A percentile compares a stretch with the other conserved stretches of the same genome.
Conservation (phyloP, 2,113 vertebrate species). For the Cervus canadensis region DNA sequence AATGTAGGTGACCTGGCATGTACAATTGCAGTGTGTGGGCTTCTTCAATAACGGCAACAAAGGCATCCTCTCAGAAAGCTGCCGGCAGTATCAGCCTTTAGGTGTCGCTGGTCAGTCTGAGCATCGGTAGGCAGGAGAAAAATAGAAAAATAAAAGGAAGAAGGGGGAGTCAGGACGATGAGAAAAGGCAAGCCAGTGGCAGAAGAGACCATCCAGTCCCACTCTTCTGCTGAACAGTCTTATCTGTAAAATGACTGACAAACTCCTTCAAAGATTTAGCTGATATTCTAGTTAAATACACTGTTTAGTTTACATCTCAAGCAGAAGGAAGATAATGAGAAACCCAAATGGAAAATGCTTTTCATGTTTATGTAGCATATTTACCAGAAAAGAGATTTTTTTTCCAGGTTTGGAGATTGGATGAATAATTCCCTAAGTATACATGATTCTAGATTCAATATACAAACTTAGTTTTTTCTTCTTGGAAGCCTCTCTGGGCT, state of each 20-base stretch:
- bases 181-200: neutral
- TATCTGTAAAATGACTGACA: neutral
- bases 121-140: neutral
- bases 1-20: slow-evolving; percentile 32
- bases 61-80: neutral
- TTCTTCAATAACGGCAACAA: neutral
- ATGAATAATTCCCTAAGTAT: neutral
- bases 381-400: neutral
- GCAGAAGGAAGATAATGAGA: neutral
- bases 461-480: neutral
- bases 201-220: neutral
- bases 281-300: neutral
- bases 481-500: neutral
- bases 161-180: neutral
- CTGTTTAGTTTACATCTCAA: neutral
- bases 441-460: neutral
- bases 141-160: neutral
- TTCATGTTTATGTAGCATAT: neutral
- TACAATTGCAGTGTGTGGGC: neutral
- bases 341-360: neutral
- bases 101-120: neutral
- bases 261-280: neutral
- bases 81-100: neutral
- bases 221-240: neutral
- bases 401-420: neutral